A percentile compares a stretch with the other conserved stretches of the same genome.
Evolutionary conservation across 2,888 invertebrate genomes (phyloP).

Genomic region (Peribatodes rhomboidaria): DNA sequence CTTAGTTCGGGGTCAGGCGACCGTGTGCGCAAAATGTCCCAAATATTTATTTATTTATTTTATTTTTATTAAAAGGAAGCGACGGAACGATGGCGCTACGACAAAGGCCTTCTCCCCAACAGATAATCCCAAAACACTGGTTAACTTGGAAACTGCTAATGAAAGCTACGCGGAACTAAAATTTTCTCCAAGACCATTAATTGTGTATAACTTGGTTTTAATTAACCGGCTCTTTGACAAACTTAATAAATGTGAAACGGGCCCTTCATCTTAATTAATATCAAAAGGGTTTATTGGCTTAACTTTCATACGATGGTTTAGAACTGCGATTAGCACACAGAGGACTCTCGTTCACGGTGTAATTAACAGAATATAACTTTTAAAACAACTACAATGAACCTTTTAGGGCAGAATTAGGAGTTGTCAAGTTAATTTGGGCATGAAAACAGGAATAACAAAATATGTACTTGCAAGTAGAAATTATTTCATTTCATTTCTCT

Average conservation of each 20-base stretch:
- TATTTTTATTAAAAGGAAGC: background rate
- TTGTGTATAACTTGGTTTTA: constrained; percentile 64
- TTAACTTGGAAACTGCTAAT: constrained; percentile 22
- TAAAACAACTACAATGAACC: constrained; percentile 25
- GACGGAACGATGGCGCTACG: background rate
- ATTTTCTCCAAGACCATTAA: constrained; percentile 57
- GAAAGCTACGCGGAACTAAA: constrained; percentile 27
- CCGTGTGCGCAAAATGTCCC: too few relatives aligned
- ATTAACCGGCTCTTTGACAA: constrained; percentile 65
- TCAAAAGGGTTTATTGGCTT: constrained; percentile 56
- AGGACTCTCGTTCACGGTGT: constrained; percentile 30
- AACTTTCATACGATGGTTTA: constrained; percentile 46
- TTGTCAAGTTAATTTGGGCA: background rate
- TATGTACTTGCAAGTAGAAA: background rate
- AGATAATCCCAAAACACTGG: constrained; percentile 25
- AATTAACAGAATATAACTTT: constrained; percentile 29
- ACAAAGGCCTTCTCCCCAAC: constrained; percentile 1
- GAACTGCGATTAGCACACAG: constrained; percentile 37
- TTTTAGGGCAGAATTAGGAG: constrained; percentile 2
- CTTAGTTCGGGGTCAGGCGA: too few relatives aligned
- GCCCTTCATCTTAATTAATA: constrained; percentile 62
- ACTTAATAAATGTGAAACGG: constrained; percentile 62
- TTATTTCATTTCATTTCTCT: too few relatives aligned
- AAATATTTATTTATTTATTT: too few relatives aligned
- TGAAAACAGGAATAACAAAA: background rate